phyloP scores from a whole-genome alignment of 2,113 vertebrate genomes.

The Turnix velox region DNA sequence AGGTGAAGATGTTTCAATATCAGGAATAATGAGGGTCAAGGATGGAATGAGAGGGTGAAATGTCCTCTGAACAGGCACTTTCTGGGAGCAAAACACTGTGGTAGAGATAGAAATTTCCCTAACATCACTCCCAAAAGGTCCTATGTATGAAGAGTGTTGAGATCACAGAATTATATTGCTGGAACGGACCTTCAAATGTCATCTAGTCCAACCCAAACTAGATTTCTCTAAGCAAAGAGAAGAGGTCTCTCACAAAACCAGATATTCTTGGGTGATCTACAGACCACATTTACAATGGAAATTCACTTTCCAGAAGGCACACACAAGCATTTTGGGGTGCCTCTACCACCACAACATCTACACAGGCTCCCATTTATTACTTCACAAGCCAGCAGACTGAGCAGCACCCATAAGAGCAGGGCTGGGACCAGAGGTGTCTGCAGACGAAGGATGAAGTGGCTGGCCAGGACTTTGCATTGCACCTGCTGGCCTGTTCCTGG shows the following conservation, averaged over 20 bases:
- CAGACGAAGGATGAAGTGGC: background rate
- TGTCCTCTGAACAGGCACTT: background rate
- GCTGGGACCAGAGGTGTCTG: background rate
- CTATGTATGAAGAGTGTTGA: rapidly evolving
- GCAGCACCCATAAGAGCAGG: rapidly evolving
- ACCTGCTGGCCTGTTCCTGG: conserved; percentile 10
- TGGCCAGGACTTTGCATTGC: background rate
- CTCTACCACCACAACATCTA: background rate
- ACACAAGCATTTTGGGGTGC: background rate
- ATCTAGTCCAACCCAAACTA: too few relatives aligned
- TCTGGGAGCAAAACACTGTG: background rate
- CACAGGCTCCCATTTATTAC: rapidly evolving
- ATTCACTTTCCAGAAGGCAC: background rate
- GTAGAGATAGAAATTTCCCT: rapidly evolving
- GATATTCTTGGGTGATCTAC: background rate
- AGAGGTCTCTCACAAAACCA: background rate
- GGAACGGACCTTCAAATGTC: too few relatives aligned
- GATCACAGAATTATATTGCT: too few relatives aligned
- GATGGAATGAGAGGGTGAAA: background rate
- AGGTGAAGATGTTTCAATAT: background rate
- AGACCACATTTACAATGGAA: rapidly evolving
- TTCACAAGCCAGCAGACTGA: background rate
- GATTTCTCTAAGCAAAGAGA: background rate
- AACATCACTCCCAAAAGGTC: background rate
- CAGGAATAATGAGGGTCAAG: background rate